phyloP scores from a whole-genome alignment of 2,888 invertebrate genomes.

The Bibio marci region DNA sequence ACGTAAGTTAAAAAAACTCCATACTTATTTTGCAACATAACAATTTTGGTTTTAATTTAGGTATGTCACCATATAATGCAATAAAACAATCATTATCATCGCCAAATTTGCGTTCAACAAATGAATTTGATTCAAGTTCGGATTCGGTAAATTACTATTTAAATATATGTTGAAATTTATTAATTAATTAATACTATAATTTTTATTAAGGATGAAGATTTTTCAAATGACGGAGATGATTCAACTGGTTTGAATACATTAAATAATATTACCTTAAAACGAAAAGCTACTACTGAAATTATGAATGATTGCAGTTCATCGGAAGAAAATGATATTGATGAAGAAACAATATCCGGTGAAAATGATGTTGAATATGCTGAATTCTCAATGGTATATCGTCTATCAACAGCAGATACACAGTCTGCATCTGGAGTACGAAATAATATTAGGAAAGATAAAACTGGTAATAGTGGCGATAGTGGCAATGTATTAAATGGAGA shows the following conservation, averaged over 20 bases:
- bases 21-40: no score
- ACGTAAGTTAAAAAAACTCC: no score
- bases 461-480: no score
- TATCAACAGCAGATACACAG: conserved; percentile 10
- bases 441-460: conserved; percentile 1
- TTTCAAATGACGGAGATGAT: conserved; percentile 1
- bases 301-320: conserved; percentile 46
- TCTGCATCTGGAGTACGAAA: background rate
- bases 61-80: no score
- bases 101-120: conserved; percentile 28
- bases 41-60: no score
- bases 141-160: no score
- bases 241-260: background rate
- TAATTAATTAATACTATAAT: no score
- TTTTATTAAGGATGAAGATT: background rate
- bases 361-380: conserved; percentile 51
- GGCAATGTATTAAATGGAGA: conserved; percentile 37
- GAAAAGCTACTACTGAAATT: conserved; percentile 12
- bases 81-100: conserved; percentile 28
- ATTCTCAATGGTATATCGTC: conserved; percentile 33
- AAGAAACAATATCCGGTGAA: conserved; percentile 68
- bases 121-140: conserved; percentile 8
- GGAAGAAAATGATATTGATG: conserved; percentile 65
- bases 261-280: no score
- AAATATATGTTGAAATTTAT: no score